A percentile compares a stretch with the other conserved stretches of the same genome.
These are phyloP conservation scores for Phoebastria nigripes DNA, from an alignment of 2,797 vertebrate species.

Conservation along the genomic window DNA sequence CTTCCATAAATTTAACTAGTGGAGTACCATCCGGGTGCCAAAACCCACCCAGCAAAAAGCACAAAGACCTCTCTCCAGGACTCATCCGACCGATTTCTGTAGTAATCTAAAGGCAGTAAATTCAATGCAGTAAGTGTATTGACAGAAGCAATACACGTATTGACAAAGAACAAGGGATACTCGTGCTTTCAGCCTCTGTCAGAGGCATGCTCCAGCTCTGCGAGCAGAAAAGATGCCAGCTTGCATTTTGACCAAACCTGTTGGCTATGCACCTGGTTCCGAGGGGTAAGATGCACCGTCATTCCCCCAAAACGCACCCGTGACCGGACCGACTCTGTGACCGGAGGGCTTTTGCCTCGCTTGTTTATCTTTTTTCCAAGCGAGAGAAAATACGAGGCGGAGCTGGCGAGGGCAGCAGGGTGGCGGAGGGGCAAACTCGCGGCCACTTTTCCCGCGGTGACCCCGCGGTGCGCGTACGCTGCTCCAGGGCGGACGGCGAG, in stretches of 20 bases:
- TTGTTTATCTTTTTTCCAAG: background rate
- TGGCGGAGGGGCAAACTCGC: background rate
- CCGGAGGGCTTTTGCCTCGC: background rate
- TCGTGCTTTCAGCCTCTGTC: background rate
- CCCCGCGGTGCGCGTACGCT: background rate
- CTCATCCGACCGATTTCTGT: background rate
- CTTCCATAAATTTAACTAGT: background rate
- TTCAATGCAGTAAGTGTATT: background rate
- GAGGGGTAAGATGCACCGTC: conserved; percentile 51
- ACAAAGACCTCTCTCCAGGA: background rate
- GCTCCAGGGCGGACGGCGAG: background rate
- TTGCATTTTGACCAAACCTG: conserved; percentile 12
- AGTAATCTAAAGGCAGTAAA: background rate
- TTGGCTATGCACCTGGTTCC: background rate
- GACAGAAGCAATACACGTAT: background rate
- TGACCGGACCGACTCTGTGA: background rate
- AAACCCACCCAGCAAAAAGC: background rate
- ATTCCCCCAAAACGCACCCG: background rate
- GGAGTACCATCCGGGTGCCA: background rate
- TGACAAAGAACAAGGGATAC: background rate
- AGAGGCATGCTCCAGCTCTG: background rate
- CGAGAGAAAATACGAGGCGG: background rate
- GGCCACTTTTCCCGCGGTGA: background rate
- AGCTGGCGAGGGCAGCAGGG: background rate
- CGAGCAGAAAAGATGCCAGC: background rate